Percentiles rank a stretch among this genome's conserved stretches.
These are phyloP conservation scores for Aphelenchoides avenae DNA, from an alignment of 1,140 invertebrate genomes.

Conservation along the genomic window DNA sequence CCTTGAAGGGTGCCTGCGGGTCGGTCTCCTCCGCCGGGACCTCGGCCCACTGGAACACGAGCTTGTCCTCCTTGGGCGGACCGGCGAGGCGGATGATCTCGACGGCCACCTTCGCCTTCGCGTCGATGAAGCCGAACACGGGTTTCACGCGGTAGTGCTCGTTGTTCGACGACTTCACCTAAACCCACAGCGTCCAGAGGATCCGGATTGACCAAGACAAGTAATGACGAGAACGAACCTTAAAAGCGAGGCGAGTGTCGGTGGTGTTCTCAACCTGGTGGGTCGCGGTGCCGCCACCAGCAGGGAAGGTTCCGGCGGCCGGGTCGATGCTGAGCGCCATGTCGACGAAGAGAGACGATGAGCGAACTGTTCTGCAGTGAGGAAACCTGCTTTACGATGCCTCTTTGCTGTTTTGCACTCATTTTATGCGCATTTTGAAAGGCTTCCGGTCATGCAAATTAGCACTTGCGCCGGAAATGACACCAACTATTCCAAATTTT, in stretches of 20 bases:
- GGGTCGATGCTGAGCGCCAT: conserved; percentile 42
- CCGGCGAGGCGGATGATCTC: conserved; percentile 42
- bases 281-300: conserved; percentile 32
- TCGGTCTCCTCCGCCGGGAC: conserved; percentile 42
- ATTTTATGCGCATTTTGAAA: too few relatives aligned
- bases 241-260: conserved; percentile 36
- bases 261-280: conserved; percentile 34
- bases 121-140: conserved; percentile 42
- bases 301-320: conserved; percentile 24
- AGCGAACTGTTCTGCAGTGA: too few relatives aligned
- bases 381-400: too few relatives aligned
- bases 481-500: too few relatives aligned
- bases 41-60: conserved; percentile 49
- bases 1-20: conserved; percentile 39
- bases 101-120: conserved; percentile 29
- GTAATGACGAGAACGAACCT: conserved; percentile 17
- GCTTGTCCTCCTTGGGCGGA: conserved; percentile 47
- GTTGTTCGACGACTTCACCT: conserved; percentile 45
- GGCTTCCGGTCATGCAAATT: too few relatives aligned
- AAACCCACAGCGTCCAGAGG: conserved; percentile 9
- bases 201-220: conserved; percentile 2
- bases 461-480: too few relatives aligned
- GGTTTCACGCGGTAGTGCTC: conserved; percentile 46
- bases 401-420: too few relatives aligned
- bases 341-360: too few relatives aligned